Conservation (phyloP, 2,888 invertebrate species). For the Lottia gigantea region DNA sequence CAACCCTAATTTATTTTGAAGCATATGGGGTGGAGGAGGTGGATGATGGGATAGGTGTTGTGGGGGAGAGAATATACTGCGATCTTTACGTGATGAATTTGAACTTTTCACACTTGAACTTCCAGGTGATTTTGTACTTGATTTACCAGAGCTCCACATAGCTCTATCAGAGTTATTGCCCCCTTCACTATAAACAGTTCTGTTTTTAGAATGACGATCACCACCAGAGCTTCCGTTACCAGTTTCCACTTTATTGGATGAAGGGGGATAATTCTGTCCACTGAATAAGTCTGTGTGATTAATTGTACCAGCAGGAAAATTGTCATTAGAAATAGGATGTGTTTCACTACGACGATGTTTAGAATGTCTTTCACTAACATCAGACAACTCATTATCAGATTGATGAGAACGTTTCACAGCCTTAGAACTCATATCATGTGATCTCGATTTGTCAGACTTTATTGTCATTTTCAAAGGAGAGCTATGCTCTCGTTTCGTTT, state of each 20-base stretch:
- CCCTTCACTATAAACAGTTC: background rate
- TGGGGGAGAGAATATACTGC: constrained; percentile 1
- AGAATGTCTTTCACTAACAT: constrained; percentile 16
- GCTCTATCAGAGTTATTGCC: background rate
- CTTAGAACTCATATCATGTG: constrained; percentile 4
- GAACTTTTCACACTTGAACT: background rate
- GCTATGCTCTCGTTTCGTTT: constrained; percentile 17
- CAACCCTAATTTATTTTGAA: background rate
- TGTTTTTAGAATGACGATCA: background rate
- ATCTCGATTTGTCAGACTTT: constrained; percentile 28
- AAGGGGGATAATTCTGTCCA: background rate
- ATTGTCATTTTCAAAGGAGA: constrained; percentile 51
- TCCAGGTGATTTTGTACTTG: background rate
- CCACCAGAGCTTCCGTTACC: background rate
- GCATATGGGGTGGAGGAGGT: background rate
- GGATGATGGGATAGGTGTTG: background rate
- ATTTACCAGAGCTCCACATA: background rate
- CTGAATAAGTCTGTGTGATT: constrained; percentile 13
- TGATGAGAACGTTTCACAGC: constrained; percentile 17
- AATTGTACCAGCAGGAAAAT: background rate
- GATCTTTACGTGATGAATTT: background rate
- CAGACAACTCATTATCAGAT: constrained; percentile 11
- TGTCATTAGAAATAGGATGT: constrained; percentile 1
- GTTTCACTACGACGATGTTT: constrained; percentile 23
- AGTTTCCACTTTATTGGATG: background rate